Percentiles rank a stretch among this genome's conserved stretches.
phyloP scores from a whole-genome alignment of 2,888 invertebrate species.

The Ceraclea dissimilis region DNA sequence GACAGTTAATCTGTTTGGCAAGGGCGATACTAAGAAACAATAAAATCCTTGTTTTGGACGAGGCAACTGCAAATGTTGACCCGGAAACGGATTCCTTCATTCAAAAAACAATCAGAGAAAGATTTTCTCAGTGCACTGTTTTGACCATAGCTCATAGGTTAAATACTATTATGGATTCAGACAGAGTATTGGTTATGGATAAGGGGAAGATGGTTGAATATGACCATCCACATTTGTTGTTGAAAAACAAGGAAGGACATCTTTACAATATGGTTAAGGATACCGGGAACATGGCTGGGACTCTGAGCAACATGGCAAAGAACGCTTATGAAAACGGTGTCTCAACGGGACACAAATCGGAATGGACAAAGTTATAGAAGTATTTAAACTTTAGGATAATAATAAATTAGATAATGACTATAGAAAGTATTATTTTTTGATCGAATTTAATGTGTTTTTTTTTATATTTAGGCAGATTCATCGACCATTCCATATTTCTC shows the following conservation, averaged over 20 bases:
- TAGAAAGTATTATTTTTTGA: too few relatives aligned
- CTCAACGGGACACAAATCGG: neutral
- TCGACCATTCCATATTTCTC: too few relatives aligned
- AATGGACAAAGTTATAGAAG: neutral
- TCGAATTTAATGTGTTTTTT: too few relatives aligned
- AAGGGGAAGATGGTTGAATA: constrained; percentile 66
- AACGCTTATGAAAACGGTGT: constrained; percentile 8
- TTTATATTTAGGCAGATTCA: too few relatives aligned
- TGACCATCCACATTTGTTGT: constrained; percentile 57
- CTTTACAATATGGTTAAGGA: constrained; percentile 62
- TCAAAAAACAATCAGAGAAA: constrained; percentile 69
- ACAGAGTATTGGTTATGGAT: constrained; percentile 79
- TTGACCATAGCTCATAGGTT: constrained; percentile 85
- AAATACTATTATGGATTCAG: constrained; percentile 88
- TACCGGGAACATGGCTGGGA: constrained; percentile 48
- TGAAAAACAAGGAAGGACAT: constrained; percentile 50
- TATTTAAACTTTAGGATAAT: too few relatives aligned
- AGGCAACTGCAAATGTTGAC: constrained; percentile 52
- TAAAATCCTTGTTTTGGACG: constrained; percentile 59
- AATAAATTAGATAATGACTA: too few relatives aligned
- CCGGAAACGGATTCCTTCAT: constrained; percentile 71
- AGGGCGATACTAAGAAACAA: constrained; percentile 69
- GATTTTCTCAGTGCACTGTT: constrained; percentile 75
- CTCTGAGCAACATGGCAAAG: constrained; percentile 37
- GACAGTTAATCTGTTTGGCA: constrained; percentile 73